Evolutionary conservation across 23 tunicate species (phyloP), one percentile per base, ranked within the genome.

Genomic region (Diplosoma virens): DNA sequence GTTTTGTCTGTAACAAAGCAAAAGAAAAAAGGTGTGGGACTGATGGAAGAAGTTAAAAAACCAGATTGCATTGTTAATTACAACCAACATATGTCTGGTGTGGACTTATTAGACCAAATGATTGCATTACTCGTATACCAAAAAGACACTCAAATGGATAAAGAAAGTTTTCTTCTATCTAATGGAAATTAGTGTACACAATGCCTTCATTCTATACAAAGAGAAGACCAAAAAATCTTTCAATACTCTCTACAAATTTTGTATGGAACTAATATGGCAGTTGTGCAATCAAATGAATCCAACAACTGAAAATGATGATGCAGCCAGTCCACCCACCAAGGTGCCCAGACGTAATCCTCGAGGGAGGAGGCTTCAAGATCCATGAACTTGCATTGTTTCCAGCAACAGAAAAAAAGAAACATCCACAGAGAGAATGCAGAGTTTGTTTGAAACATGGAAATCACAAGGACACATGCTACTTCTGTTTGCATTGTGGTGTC

Each of bases 41-140:
- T 54, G 35, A 46, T 24, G 31, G 79, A 74, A 47, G 59, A 21
- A 14, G 33, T 74, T n/a, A 3, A 24, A 29, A 74, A 74, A 74
- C 77, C 79, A 18, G 20, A 11, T 14, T 46, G 61, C 35, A 52
- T 23, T 74, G 18, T 48, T 53, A 70, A 74, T 74, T 74, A 74
- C 79, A 74, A 74, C 63, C 54, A 74, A 36, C 31, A 55, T 29
- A 74, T 74, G 79, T 74, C 79, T 53, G 70, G 79, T n/a, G 58
- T 53, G 5, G 79, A 74, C 30, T 3, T 3, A 25, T 27, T 55
- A 9, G 79, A 74, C 28, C 79, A 74, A 70, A 3, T 47, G 63
- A 74, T 74, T 55, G 21, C 63, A 20, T 56, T 74, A 53, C 33
- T 25, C 79, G 66, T 47, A 23, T 23, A 74, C 79, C 18, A 53